phyloP scores from a whole-genome alignment of 2,888 invertebrate species.

The Halictus quadricinctus region DNA sequence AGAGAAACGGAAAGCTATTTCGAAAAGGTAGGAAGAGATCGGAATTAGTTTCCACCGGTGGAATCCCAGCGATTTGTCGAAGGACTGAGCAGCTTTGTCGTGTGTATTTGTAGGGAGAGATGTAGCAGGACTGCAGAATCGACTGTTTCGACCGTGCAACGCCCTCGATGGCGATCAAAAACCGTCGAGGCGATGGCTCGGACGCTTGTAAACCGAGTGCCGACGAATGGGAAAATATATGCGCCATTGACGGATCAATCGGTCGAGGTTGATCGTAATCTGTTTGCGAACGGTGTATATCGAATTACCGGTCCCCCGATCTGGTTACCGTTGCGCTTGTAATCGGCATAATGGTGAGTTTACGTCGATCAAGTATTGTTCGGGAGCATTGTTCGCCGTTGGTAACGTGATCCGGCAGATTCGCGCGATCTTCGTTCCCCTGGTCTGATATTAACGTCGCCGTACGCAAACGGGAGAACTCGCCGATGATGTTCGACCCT shows the following conservation, averaged over 20 bases:
- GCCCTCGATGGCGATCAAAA: not conserved
- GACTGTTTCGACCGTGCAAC: not conserved
- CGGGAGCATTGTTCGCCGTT: not conserved
- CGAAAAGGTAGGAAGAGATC: not conserved
- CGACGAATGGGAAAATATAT: constrained; percentile 5
- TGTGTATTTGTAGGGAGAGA: not conserved
- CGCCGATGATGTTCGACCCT: constrained; percentile 6
- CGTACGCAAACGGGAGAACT: not conserved
- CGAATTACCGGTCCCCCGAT: constrained; percentile 37
- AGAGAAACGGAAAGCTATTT: not conserved
- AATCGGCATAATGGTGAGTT: constrained; percentile 47
- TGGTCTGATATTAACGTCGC: not conserved
- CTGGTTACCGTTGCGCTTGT: constrained; percentile 27
- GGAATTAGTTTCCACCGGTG: not conserved
- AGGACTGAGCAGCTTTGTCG: not conserved
- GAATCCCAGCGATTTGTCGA: not conserved
- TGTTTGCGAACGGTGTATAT: constrained; percentile 27
- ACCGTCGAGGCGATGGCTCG: not conserved
- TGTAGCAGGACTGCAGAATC: not conserved
- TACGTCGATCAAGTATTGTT: constrained; percentile 34
- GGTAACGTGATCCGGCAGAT: constrained; percentile 29
- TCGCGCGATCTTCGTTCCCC: constrained; percentile 9
- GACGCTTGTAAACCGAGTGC: not conserved
- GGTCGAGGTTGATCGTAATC: not conserved
- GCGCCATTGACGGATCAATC: not conserved